A percentile compares a stretch with the other conserved stretches of the same genome.
phyloP scores from a whole-genome alignment of 2,113 vertebrate species.

The Sakesphorus luctuosus region DNA sequence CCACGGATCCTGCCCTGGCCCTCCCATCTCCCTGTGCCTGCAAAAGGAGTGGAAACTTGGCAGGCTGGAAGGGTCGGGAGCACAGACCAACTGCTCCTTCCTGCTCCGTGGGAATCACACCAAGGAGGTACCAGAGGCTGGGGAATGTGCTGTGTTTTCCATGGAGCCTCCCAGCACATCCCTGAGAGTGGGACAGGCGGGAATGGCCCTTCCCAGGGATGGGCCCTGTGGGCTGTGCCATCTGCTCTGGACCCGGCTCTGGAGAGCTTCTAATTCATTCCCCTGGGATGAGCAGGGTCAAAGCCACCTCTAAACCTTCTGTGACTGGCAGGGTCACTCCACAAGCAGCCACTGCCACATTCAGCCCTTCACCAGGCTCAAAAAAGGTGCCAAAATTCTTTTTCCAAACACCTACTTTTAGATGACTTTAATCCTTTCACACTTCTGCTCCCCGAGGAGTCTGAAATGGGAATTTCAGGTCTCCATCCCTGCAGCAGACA shows the following conservation, averaged over 20 bases:
- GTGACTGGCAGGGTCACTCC: neutral
- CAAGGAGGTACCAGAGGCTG: slow-evolving; percentile 11
- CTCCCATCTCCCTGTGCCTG: slow-evolving; percentile 39
- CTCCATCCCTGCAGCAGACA: neutral
- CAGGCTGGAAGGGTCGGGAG: slow-evolving; percentile 17
- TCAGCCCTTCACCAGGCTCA: neutral
- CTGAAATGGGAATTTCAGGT: neutral
- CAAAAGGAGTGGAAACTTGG: slow-evolving; percentile 71
- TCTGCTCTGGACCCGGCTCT: neutral
- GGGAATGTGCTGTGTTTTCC: neutral
- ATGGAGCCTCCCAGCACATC: neutral
- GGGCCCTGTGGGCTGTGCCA: neutral
- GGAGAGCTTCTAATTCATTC: neutral
- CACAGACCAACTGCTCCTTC: neutral
- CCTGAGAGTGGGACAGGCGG: neutral
- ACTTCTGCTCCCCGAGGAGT: neutral
- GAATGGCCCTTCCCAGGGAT: neutral
- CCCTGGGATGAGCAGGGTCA: neutral
- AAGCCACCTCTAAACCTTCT: neutral
- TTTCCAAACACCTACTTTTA: accelerated
- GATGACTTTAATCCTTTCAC: neutral
- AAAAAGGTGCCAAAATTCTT: neutral
- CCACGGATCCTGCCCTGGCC: neutral
- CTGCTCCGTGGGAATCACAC: slow-evolving; percentile 27
- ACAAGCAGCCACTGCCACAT: accelerated